Conservation (phyloP, 1,140 invertebrate genomes). For the Acyrthosiphon pisum region DNA sequence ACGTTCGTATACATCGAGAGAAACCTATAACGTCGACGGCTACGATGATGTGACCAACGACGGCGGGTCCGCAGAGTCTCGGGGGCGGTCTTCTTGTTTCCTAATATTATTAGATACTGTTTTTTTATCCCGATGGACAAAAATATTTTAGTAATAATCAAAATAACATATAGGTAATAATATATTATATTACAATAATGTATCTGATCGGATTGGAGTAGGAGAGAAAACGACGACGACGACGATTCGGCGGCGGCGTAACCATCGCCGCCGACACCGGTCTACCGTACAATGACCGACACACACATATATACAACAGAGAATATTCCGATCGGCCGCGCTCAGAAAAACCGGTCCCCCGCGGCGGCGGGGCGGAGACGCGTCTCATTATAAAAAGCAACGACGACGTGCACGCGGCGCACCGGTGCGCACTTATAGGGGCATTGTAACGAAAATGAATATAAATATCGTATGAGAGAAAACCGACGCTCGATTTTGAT, state of each 20-base stretch:
- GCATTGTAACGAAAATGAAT: background rate
- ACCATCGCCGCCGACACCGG: background rate
- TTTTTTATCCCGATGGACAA: background rate
- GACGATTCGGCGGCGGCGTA: background rate
- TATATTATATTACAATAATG: background rate
- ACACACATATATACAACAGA: background rate
- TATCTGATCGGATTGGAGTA: background rate
- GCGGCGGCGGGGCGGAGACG: background rate
- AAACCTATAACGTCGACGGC: background rate
- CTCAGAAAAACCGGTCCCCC: conserved; percentile 37
- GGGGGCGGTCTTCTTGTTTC: background rate
- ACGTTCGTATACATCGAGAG: background rate
- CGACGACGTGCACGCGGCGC: background rate
- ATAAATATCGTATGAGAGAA: background rate
- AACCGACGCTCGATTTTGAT: background rate
- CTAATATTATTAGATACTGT: background rate
- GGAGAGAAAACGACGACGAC: background rate
- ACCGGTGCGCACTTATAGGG: background rate
- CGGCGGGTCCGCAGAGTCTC: background rate
- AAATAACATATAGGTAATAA: background rate
- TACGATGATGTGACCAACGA: background rate
- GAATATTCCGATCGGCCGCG: conserved; percentile 34
- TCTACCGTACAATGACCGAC: background rate
- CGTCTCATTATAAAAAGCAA: conserved; percentile 44
- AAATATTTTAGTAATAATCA: background rate